Percentiles rank a stretch among this genome's conserved stretches.
Evolutionary conservation across 2,888 invertebrate species (phyloP).

Genomic region (Polymixis flavicincta): DNA sequence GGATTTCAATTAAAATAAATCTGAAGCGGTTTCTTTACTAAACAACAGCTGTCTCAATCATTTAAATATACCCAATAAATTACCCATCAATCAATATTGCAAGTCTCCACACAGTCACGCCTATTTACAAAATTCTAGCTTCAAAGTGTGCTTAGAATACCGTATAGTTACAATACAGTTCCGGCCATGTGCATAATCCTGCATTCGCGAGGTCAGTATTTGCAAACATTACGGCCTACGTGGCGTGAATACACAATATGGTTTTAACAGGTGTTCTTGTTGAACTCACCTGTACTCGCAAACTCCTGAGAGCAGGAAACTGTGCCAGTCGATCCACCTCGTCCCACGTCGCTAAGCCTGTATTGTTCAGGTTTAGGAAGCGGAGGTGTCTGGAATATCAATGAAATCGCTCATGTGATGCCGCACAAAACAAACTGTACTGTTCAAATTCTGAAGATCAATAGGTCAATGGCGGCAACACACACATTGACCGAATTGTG

Average conservation of each 20-base stretch:
- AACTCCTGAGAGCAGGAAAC: constrained; percentile 95
- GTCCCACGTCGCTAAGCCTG: constrained; percentile 95
- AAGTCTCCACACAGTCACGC: constrained; percentile 32
- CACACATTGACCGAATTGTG: constrained; percentile 70
- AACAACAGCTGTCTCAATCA: constrained; percentile 13
- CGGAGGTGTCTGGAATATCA: constrained; percentile 91
- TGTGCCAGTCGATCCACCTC: constrained; percentile 96
- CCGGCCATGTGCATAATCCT: constrained; percentile 73
- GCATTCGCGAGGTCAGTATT: constrained; percentile 69
- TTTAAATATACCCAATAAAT: constrained; percentile 25
- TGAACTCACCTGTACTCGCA: constrained; percentile 94
- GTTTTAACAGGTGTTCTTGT: constrained; percentile 56
- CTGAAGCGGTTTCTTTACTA: constrained; percentile 24
- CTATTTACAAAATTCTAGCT: constrained; percentile 53
- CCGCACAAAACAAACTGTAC: constrained; percentile 63
- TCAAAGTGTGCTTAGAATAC: constrained; percentile 54
- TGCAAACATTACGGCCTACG: constrained; percentile 61
- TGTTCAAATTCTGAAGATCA: constrained; percentile 76
- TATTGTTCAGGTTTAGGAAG: constrained; percentile 96
- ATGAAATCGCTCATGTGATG: constrained; percentile 59
- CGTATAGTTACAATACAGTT: constrained; percentile 58
- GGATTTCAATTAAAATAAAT: constrained; percentile 43
- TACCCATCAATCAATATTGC: constrained; percentile 40
- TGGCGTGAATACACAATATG: constrained; percentile 59
- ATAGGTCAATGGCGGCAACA: constrained; percentile 82